Evolutionary conservation across 1,140 invertebrate species (phyloP).

Genomic region (Hylyphantes graminicola): DNA sequence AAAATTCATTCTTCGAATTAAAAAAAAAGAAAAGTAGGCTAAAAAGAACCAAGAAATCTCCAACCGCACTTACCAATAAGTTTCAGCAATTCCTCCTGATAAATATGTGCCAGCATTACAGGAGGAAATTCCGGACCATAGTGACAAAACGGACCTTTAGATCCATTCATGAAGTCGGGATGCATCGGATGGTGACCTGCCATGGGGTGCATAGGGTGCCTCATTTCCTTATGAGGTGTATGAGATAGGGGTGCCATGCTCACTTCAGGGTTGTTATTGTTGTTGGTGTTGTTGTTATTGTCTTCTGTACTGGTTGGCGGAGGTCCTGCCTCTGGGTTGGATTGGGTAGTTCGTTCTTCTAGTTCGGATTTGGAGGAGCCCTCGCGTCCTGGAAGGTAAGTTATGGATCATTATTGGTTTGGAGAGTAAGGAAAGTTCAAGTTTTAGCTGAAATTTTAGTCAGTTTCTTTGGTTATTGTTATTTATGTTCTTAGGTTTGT

Average conservation of each 20-base stretch:
- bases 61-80: conserved; percentile 78
- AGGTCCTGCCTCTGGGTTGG: neutral
- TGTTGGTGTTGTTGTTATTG: conserved; percentile 10
- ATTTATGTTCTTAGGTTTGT: no score
- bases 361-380: conserved; percentile 38
- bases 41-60: neutral
- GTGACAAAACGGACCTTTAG: conserved; percentile 37
- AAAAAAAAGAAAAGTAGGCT: no score
- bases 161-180: conserved; percentile 36
- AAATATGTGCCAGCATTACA: conserved; percentile 96
- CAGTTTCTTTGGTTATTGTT: no score
- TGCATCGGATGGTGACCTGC: conserved; percentile 25
- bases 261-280: conserved; percentile 21
- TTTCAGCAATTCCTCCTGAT: conserved; percentile 94
- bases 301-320: neutral
- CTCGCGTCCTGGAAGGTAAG: conserved; percentile 18
- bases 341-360: conserved; percentile 15
- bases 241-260: conserved; percentile 3
- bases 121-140: conserved; percentile 83
- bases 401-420: neutral
- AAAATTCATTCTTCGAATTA: no score
- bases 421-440: neutral
- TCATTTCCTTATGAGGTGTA: conserved; percentile 35
- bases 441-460: neutral
- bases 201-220: conserved; percentile 34